Conservation (phyloP, 1,140 invertebrate species). For the Dinothrombium tinctorium region DNA sequence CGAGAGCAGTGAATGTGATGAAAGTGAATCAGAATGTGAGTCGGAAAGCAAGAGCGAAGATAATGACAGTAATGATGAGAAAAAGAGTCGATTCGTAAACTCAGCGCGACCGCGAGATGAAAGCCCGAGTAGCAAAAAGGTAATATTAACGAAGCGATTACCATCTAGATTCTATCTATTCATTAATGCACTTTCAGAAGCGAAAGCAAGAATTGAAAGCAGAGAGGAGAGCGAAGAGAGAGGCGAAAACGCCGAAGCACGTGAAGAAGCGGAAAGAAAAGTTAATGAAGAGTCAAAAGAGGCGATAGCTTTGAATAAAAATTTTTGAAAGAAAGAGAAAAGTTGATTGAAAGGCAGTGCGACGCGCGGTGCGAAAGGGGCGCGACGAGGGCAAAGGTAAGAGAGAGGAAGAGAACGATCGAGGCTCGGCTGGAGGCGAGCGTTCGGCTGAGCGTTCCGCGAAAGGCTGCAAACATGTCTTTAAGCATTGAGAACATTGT, state of each 20-base stretch:
- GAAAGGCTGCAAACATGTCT: conserved; percentile 36
- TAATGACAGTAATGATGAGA: conserved; percentile 11
- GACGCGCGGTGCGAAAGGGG: no score
- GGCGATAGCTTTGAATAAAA: no score
- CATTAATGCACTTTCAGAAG: conserved; percentile 22
- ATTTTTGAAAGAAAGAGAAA: no score
- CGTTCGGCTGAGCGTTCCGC: no score
- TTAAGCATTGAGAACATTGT: conserved; percentile 71
- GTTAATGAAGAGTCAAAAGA: no score
- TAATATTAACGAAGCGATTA: conserved; percentile 39
- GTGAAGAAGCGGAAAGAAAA: conserved; percentile 73
- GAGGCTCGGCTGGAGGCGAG: no score
- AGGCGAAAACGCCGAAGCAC: conserved; percentile 85
- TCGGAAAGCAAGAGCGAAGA: conserved; percentile 31
- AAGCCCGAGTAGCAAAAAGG: conserved; percentile 51
- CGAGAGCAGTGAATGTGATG: no score
- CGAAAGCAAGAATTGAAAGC: conserved; percentile 65
- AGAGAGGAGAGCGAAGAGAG: conserved; percentile 65
- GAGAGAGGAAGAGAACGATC: no score
- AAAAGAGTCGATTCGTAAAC: conserved; percentile 22
- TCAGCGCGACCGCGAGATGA: conserved; percentile 55
- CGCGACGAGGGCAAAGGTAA: no score
- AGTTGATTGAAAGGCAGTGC: no score
- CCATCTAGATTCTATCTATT: not conserved
- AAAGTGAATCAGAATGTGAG: conserved; percentile 23